Percentiles rank a stretch among this genome's conserved stretches.
Conservation (phyloP, 1,140 invertebrate species). For the Daktulosphaira vitifoliae region DNA sequence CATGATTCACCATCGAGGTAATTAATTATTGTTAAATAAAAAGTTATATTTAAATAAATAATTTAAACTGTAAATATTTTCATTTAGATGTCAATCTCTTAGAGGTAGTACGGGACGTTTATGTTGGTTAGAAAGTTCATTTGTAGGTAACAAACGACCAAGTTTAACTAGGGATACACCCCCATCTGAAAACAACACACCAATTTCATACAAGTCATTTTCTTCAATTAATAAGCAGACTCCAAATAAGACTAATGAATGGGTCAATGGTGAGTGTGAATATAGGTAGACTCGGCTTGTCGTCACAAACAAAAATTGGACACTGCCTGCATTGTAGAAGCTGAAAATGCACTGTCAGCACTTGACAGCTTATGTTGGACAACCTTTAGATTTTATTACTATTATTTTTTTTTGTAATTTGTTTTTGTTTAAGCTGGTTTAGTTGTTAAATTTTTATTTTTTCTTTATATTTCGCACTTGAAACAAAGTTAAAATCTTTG, state of each 20-base stretch:
- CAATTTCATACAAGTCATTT: conserved; percentile 40
- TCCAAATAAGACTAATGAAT: conserved; percentile 18
- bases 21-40: neutral
- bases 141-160: conserved; percentile 67
- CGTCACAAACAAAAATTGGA: conserved; percentile 18
- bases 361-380: conserved; percentile 27
- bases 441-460: conserved; percentile 22
- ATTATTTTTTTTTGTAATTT: conserved; percentile 32
- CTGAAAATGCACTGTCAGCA: conserved; percentile 23
- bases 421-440: conserved; percentile 25
- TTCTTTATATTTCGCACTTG: conserved; percentile 12
- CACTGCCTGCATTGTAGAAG: conserved; percentile 27
- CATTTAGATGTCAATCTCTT: conserved; percentile 39
- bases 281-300: conserved; percentile 29
- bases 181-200: conserved; percentile 48
- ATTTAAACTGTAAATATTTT: neutral
- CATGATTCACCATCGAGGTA: conserved; percentile 39
- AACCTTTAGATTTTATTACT: conserved; percentile 31
- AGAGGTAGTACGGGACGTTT: conserved; percentile 48
- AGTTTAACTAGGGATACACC: conserved; percentile 70
- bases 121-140: conserved; percentile 85
- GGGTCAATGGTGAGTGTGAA: conserved; percentile 29
- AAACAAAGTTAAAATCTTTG: conserved; percentile 9
- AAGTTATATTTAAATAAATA: neutral
- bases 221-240: conserved; percentile 38